Base-by-base conservation (phyloP, 2,797 vertebrate species). In the Limnodromus scolopaceus region DNA sequence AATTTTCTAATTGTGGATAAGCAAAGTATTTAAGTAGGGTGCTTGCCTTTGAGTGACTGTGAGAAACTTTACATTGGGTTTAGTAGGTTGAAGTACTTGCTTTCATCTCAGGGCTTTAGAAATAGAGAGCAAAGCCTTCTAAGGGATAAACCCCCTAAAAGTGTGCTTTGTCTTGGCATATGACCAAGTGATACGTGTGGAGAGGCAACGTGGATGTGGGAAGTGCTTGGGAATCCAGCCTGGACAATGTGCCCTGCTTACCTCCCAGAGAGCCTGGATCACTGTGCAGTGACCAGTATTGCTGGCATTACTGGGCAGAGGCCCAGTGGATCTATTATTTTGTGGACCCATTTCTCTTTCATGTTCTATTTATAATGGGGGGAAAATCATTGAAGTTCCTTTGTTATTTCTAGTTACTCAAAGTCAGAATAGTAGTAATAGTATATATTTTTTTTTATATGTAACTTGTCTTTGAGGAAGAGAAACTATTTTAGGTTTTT, bases 381-480 rank as follows among this genome's bases (percentile, higher is more conserved):
- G 71, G 69, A 41, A 57, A 43, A 36, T n/a, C 13, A 46, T 8
- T 43, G 27, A 72, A 36, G 11, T 81, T 53, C 19, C 23, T 61
- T 9, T 38, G 30, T 61, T 23, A 39, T 86, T 92, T 69, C 57
- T 76, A 15, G 24, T 64, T 79, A 69, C 41, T 86, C 25, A n/a
- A 45, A 75, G 27, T 66, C 30, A 34, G 64, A 60, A 38, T 12
- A 63, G 30, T 49, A 66, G 36, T 36, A 77, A 60, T 57, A 81
- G n/a, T 68, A 1, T 45, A 41, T 48, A n/a, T 71, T 74, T 32
- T 53, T 66, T 86, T 86, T 49, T 60, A 51, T 76, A 46, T 76
- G 23, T 79, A 96, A 92, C n/a, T 82, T 94, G 30, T 61, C 87
- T 96, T 95, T 88, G 83, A 80, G 64, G 91, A 94, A 95, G 92